Percentiles rank a stretch among this genome's conserved stretches.
These are phyloP conservation scores for Talpa occidentalis DNA, from an alignment of 2,113 vertebrate genomes.

Conservation along the genomic window DNA sequence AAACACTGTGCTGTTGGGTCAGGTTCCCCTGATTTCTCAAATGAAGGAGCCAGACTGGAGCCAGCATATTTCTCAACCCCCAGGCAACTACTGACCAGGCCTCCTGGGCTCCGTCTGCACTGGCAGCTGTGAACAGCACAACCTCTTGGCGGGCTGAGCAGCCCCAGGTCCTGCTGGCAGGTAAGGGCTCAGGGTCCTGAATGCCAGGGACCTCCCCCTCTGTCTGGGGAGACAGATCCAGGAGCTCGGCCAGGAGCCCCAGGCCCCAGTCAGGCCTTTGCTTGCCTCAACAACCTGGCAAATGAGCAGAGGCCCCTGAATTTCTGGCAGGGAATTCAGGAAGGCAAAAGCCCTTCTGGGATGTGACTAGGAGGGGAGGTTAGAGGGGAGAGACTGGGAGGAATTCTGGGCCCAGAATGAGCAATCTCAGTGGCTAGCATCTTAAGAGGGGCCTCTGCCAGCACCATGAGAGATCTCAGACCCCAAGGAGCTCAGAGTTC, in stretches of 20 bases:
- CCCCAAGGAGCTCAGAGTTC: not conserved
- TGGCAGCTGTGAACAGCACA: not conserved
- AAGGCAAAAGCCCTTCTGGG: conserved; percentile 24
- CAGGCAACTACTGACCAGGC: conserved; percentile 65
- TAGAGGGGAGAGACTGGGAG: not conserved
- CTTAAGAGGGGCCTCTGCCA: not conserved
- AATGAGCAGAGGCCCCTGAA: not conserved
- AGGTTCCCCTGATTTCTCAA: conserved; percentile 47
- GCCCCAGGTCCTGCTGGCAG: conserved; percentile 52
- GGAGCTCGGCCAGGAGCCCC: conserved; percentile 63
- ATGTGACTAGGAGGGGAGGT: not conserved
- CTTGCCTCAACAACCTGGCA: conserved; percentile 66
- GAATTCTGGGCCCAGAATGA: not conserved
- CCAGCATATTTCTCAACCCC: conserved; percentile 65
- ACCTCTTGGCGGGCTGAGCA: conserved; percentile 35
- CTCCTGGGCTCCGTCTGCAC: conserved; percentile 61
- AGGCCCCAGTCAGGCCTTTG: conserved; percentile 63
- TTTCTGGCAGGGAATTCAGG: conserved; percentile 20
- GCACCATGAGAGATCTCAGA: not conserved
- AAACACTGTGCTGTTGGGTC: conserved; percentile 48
- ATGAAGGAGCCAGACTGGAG: conserved; percentile 31
- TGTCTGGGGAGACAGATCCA: conserved; percentile 69
- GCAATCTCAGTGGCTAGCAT: not conserved
- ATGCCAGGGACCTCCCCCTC: conserved; percentile 68
- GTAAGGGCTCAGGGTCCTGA: conserved; percentile 40